phyloP scores from a whole-genome alignment of 2,113 vertebrate genomes.

The Corythoichthys haematopterus region DNA sequence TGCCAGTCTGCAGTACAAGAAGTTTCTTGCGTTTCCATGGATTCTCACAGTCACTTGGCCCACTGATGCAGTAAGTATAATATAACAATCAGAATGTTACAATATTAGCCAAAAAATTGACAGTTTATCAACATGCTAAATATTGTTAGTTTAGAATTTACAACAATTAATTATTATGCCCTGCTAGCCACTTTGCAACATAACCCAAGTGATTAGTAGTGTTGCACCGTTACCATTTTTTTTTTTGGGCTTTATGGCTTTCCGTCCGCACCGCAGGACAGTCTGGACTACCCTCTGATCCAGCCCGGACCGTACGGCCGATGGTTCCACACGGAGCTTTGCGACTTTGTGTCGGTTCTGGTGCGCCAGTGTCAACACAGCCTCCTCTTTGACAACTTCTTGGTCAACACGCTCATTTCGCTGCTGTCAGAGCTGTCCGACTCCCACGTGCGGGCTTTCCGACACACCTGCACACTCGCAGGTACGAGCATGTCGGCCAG shows the following conservation, averaged over 20 bases:
- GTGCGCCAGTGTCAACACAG: constrained; percentile 81
- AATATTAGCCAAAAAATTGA: too few species aligned
- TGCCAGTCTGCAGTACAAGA: constrained; percentile 85
- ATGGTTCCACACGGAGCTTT: constrained; percentile 84
- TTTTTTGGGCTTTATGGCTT: background rate
- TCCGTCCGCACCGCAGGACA: constrained; percentile 60
- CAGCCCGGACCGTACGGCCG: constrained; percentile 81
- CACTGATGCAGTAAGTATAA: constrained; percentile 73
- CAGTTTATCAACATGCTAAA: too few species aligned
- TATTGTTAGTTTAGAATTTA: too few species aligned
- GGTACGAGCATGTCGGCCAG: constrained; percentile 54
- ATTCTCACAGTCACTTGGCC: constrained; percentile 92
- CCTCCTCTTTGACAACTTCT: constrained; percentile 80
- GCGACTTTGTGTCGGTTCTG: constrained; percentile 83
- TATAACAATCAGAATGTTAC: too few species aligned
- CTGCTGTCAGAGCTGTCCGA: constrained; percentile 82
- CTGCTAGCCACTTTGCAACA: too few species aligned
- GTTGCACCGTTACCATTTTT: too few species aligned
- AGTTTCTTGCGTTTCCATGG: constrained; percentile 88
- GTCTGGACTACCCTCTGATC: constrained; percentile 80
- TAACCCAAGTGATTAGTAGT: too few species aligned
- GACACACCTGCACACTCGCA: constrained; percentile 90
- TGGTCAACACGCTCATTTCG: constrained; percentile 82
- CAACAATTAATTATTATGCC: too few species aligned
- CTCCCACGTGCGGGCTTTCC: constrained; percentile 81